phyloP scores from a whole-genome alignment of 2,888 invertebrate genomes.

The Prosapia bicincta region DNA sequence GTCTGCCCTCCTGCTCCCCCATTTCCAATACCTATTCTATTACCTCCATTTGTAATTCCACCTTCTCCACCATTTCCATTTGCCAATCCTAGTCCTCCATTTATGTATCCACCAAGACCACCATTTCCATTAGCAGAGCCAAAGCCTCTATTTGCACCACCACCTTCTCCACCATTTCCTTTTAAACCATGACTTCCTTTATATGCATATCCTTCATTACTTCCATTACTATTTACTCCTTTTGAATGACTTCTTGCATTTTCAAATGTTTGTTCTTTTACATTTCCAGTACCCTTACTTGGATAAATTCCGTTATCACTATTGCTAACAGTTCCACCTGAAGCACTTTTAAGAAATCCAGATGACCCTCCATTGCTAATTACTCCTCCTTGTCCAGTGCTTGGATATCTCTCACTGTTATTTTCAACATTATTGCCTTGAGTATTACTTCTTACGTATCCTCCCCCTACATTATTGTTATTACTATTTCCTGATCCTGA shows the following conservation, averaged over 20 bases:
- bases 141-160: background rate
- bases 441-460: slow-evolving; percentile 4
- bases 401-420: background rate
- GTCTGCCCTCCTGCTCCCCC: background rate
- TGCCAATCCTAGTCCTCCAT: slow-evolving; percentile 1
- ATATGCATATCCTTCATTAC: slow-evolving; percentile 5
- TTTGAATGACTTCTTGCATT: background rate
- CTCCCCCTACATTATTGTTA: background rate
- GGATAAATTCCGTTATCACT: background rate
- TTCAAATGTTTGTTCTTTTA: too few relatives aligned
- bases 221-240: background rate
- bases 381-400: background rate
- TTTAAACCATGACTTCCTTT: background rate
- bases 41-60: slow-evolving; percentile 3
- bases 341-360: background rate
- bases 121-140: slow-evolving; percentile 3
- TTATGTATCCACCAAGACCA: too few relatives aligned
- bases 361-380: background rate
- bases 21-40: slow-evolving; percentile 2
- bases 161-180: background rate
- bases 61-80: slow-evolving; percentile 6
- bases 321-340: background rate
- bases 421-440: background rate
- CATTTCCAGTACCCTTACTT: background rate
- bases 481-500: too few relatives aligned